Evolutionary conservation across 2,888 invertebrate species (phyloP).

Genomic region (Agriopis leucophaearia): DNA sequence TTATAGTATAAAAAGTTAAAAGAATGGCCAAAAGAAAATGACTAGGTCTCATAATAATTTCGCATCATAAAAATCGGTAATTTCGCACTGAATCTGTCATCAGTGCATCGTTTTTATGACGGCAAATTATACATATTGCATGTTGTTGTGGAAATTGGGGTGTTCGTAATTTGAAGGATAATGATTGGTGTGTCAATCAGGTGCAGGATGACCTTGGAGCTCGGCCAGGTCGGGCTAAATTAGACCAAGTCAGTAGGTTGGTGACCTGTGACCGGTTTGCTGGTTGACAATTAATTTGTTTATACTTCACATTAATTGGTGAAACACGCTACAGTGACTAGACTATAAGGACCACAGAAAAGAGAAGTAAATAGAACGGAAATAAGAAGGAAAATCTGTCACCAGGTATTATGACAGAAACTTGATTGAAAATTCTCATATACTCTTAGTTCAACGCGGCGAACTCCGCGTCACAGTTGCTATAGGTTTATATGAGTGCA

Average conservation of each 20-base stretch:
- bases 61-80: conserved; percentile 57
- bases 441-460: too few species aligned
- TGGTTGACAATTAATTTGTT: too few species aligned
- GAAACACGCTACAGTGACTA: too few species aligned
- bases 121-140: conserved; percentile 58
- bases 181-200: conserved; percentile 45
- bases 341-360: too few species aligned
- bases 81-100: conserved; percentile 61
- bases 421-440: too few species aligned
- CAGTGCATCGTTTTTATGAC: conserved; percentile 62
- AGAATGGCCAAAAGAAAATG: not conserved
- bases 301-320: too few species aligned
- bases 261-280: conserved; percentile 9
- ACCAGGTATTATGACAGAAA: too few species aligned
- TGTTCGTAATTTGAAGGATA: conserved; percentile 38
- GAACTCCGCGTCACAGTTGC: too few species aligned
- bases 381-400: too few species aligned
- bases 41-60: conserved; percentile 50
- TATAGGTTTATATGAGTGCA: too few species aligned
- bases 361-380: too few species aligned
- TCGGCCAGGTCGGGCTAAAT: not conserved
- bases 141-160: conserved; percentile 33
- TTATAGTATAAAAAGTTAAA: not conserved
- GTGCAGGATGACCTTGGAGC: conserved; percentile 31
- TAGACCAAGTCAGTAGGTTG: not conserved